phyloP scores from a whole-genome alignment of 2,888 invertebrate genomes.

The Petrolisthes cinctipes region DNA sequence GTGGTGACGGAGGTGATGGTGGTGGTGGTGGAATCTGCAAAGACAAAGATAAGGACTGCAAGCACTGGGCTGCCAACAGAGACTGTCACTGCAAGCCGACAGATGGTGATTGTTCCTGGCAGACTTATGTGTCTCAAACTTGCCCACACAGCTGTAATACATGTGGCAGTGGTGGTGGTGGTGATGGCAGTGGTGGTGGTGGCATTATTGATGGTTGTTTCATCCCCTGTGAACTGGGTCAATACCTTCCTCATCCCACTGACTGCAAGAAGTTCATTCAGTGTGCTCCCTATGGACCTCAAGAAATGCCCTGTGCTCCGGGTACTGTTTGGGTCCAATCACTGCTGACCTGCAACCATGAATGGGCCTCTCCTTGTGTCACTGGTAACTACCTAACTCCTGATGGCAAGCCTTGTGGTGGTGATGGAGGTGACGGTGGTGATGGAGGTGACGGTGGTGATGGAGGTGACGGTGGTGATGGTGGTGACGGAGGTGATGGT shows the following conservation, averaged over 20 bases:
- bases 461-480: no score
- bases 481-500: no score
- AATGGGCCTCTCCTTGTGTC: constrained; percentile 25
- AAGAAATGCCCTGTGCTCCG: constrained; percentile 34
- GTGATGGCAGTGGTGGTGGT: background rate
- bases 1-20: constrained; percentile 3
- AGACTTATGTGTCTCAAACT: no score
- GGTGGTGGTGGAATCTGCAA: no score
- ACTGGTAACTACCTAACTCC: constrained; percentile 39
- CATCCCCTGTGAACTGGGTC: constrained; percentile 32
- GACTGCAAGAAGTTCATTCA: constrained; percentile 59
- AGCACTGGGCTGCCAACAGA: no score
- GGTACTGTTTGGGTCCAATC: constrained; percentile 45
- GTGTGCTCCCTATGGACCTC: constrained; percentile 39
- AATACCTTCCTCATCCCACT: constrained; percentile 55
- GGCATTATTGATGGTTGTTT: constrained; percentile 30
- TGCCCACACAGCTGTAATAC: no score
- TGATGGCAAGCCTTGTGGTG: constrained; percentile 27
- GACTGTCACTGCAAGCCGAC: no score
- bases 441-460: no score
- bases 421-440: no score
- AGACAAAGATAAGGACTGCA: no score
- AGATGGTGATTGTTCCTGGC: no score
- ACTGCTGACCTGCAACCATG: constrained; percentile 24
- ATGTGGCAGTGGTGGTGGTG: background rate